Conservation (phyloP, 2,797 vertebrate species). For the Nasua narica region DNA sequence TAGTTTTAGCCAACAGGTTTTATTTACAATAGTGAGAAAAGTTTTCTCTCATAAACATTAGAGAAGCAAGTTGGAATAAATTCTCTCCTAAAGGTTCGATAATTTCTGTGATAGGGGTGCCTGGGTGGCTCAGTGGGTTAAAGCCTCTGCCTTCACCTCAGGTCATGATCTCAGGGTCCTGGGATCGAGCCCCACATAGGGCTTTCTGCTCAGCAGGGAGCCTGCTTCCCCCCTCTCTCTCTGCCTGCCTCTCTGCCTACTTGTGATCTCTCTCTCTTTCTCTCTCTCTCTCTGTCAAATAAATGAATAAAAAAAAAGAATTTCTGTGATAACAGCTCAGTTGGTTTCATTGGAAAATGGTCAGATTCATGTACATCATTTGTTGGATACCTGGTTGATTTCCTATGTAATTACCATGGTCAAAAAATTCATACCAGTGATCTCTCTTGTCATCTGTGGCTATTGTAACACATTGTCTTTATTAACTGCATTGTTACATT, state of each 20-base stretch:
- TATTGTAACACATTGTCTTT: not conserved
- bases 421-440: not conserved
- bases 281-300: too few relatives aligned
- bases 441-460: not conserved
- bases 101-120: not conserved
- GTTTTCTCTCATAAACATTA: not conserved
- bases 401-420: not conserved
- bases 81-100: not conserved
- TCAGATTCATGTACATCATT: not conserved
- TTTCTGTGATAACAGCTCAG: not conserved
- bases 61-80: not conserved
- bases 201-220: too few relatives aligned
- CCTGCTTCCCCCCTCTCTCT: too few relatives aligned
- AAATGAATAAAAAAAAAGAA: too few relatives aligned
- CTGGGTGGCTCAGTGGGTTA: too few relatives aligned
- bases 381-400: not conserved
- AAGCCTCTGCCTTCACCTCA: too few relatives aligned
- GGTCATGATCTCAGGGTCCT: too few relatives aligned
- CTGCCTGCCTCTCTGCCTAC: too few relatives aligned
- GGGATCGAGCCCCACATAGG: too few relatives aligned
- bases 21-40: not conserved
- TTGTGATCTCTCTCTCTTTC: too few relatives aligned
- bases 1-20: not conserved
- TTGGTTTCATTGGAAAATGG: not conserved
- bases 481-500: not conserved